These are phyloP conservation scores for Leucoma salicis DNA, from an alignment of 2,888 invertebrate genomes.

Conservation along the genomic window DNA sequence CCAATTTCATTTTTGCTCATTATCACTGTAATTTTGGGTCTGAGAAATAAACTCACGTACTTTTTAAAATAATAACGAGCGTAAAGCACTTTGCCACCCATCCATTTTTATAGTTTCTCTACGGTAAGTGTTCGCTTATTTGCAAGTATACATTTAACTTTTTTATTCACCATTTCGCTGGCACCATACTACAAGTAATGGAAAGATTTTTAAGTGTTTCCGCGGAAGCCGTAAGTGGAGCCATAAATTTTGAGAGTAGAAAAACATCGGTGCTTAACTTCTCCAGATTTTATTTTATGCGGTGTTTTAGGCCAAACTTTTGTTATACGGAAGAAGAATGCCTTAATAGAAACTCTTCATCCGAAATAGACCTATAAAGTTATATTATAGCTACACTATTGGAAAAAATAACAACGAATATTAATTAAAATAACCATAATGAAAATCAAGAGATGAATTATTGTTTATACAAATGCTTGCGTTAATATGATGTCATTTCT, in stretches of 20 bases:
- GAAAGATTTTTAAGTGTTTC: conserved; percentile 66
- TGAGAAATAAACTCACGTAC: no score
- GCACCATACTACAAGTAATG: conserved; percentile 18
- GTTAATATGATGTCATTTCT: no score
- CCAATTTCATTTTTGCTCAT: no score
- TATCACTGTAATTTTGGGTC: no score
- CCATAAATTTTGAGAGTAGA: conserved; percentile 66
- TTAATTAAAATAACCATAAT: no score
- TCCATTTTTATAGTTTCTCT: not conserved
- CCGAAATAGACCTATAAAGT: not conserved
- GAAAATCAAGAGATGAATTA: no score
- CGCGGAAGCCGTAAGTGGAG: conserved; percentile 64
- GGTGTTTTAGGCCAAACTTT: conserved; percentile 28
- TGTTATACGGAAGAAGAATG: conserved; percentile 1
- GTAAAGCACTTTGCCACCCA: not conserved
- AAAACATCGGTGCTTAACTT: conserved; percentile 53
- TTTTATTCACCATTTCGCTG: not conserved
- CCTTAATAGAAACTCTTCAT: not conserved
- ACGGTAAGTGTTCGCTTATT: not conserved
- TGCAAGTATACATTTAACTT: not conserved
- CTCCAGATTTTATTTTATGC: conserved; percentile 44
- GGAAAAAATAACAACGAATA: no score
- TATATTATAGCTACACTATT: not conserved
- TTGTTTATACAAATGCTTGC: no score
- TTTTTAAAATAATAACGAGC: no score